These are phyloP conservation scores for Melieria omissa DNA, from an alignment of 2,888 invertebrate species.

Conservation along the genomic window DNA sequence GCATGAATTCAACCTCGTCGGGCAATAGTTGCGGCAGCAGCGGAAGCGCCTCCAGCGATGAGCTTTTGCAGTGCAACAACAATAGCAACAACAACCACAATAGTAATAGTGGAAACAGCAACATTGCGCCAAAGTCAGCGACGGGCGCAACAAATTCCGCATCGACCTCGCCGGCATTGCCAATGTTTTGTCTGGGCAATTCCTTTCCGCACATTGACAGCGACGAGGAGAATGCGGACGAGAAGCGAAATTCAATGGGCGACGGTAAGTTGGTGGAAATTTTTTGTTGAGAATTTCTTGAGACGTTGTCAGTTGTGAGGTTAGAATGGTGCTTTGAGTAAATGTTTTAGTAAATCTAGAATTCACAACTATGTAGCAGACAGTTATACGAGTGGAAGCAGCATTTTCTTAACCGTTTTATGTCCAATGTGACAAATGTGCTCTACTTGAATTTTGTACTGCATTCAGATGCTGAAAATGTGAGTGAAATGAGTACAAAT, in stretches of 20 bases:
- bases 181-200: conserved; percentile 75
- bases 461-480: no score
- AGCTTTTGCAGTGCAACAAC: conserved; percentile 46
- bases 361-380: no score
- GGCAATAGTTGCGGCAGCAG: conserved; percentile 62
- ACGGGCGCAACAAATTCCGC: conserved; percentile 34
- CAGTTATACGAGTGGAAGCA: no score
- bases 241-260: conserved; percentile 60
- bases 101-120: conserved; percentile 18
- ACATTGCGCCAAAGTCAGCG: conserved; percentile 25
- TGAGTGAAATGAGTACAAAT: no score
- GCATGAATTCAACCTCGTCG: conserved; percentile 62
- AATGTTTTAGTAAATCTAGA: no score
- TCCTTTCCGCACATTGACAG: conserved; percentile 80
- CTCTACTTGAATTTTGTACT: no score
- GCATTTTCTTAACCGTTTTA: no score
- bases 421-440: no score
- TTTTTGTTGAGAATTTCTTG: no score
- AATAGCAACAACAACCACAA: conserved; percentile 41
- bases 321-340: no score
- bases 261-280: conserved; percentile 40
- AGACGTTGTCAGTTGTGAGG: no score
- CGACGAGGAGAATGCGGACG: conserved; percentile 72
- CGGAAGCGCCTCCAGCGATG: conserved; percentile 60
- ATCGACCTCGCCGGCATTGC: conserved; percentile 61